Percentiles rank a stretch among this genome's conserved stretches.
These are phyloP conservation scores for Cladorhizidae sp. DNA, from an alignment of 37 sponge, comb jelly and placozoan species.

Conservation along the genomic window DNA sequence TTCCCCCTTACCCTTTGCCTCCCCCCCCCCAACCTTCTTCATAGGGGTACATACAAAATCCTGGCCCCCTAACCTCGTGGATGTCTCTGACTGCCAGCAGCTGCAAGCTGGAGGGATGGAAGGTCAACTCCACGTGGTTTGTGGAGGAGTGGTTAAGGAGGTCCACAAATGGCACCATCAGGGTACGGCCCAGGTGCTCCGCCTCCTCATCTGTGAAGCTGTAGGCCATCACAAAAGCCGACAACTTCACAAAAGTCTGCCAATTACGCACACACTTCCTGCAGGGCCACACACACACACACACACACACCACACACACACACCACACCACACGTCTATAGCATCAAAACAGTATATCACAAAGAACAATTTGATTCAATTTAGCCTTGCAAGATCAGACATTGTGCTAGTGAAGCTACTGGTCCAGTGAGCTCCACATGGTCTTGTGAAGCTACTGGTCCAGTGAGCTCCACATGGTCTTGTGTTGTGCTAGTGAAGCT, in stretches of 20 bases:
- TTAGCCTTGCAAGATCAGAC: too few relatives aligned
- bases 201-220: slow-evolving; percentile 68
- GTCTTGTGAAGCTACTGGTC: neutral
- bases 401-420: too few relatives aligned
- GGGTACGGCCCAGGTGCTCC: slow-evolving; percentile 31
- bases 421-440: neutral
- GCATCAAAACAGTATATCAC: too few relatives aligned
- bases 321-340: too few relatives aligned
- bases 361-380: too few relatives aligned
- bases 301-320: too few relatives aligned
- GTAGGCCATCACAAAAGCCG: slow-evolving; percentile 75
- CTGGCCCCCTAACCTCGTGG: slow-evolving; percentile 13
- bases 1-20: too few relatives aligned
- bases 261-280: slow-evolving; percentile 22
- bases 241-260: slow-evolving; percentile 45
- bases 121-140: slow-evolving; percentile 69
- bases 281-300: neutral
- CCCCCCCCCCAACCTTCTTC: too few relatives aligned
- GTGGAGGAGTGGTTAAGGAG: slow-evolving; percentile 72
- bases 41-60: too few relatives aligned
- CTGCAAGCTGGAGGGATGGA: slow-evolving; percentile 10
- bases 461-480: too few relatives aligned
- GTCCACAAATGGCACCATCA: slow-evolving; percentile 86
- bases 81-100: slow-evolving; percentile 65
- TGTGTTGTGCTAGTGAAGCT: too few relatives aligned